phyloP scores from a whole-genome alignment of 2,113 vertebrate genomes.

The Nerophis ophidion region DNA sequence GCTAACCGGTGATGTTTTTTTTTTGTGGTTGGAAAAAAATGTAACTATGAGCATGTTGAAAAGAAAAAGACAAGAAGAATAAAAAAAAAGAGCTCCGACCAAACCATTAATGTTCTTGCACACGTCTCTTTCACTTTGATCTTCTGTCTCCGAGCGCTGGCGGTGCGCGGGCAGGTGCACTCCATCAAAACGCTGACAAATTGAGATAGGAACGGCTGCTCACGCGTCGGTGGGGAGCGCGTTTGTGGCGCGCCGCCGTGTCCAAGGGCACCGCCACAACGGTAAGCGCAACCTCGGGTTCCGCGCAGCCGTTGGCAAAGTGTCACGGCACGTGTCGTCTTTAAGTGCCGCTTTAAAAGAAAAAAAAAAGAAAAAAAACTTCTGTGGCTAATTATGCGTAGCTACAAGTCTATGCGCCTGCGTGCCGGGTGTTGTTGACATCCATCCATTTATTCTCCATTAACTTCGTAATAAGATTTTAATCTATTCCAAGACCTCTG shows the following conservation, averaged over 20 bases:
- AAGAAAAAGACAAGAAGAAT: too few relatives aligned
- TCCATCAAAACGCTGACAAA: constrained; percentile 45
- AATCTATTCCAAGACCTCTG: constrained; percentile 66
- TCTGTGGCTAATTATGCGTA: constrained; percentile 60
- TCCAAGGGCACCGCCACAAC: constrained; percentile 62
- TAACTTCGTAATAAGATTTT: constrained; percentile 67
- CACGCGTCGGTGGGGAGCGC: constrained; percentile 28
- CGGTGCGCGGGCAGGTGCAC: constrained; percentile 31
- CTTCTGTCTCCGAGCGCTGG: constrained; percentile 4
- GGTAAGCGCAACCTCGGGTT: constrained; percentile 64
- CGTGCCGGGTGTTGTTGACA: constrained; percentile 51
- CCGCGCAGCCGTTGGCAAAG: constrained; percentile 58
- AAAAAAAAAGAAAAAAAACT: constrained; percentile 34
- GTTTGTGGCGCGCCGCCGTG: not conserved
- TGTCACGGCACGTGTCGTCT: constrained; percentile 44
- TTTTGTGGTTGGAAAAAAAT: too few relatives aligned
- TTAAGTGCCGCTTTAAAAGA: constrained; percentile 58
- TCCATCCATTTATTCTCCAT: constrained; percentile 71
- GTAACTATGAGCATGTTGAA: too few relatives aligned
- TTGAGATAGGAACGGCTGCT: constrained; percentile 49
- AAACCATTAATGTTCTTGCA: not conserved
- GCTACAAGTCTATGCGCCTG: constrained; percentile 14
- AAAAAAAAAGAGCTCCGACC: too few relatives aligned
- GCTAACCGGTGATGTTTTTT: too few relatives aligned
- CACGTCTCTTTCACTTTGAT: constrained; percentile 9